Conservation (phyloP, 2,797 vertebrate genomes). For the Lepilemur ruficaudatus region DNA sequence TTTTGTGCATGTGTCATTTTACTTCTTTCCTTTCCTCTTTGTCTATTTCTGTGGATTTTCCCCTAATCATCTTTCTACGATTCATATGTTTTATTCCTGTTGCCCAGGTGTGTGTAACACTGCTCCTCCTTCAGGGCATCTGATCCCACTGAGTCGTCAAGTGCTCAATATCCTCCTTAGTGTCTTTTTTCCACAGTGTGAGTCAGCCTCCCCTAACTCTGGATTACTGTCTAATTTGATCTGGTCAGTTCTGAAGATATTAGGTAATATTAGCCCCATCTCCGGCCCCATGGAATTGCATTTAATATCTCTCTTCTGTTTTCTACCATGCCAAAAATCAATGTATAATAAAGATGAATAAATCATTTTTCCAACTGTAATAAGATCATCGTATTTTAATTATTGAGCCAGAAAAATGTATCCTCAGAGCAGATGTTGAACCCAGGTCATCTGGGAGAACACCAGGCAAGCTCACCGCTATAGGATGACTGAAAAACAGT, state of each 20-base stretch:
- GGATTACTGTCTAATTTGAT: slow-evolving; percentile 75
- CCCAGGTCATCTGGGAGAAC: slow-evolving; percentile 73
- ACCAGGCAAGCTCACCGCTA: slow-evolving; percentile 58
- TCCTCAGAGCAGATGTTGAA: slow-evolving; percentile 79
- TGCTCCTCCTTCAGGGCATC: slow-evolving; percentile 11
- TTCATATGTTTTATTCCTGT: slow-evolving; percentile 5
- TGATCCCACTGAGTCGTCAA: slow-evolving; percentile 55
- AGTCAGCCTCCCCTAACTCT: slow-evolving; percentile 56
- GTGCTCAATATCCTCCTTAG: not conserved
- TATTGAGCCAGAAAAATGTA: slow-evolving; percentile 64
- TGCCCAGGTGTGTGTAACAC: slow-evolving; percentile 42
- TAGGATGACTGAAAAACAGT: slow-evolving; percentile 10
- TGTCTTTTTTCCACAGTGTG: not conserved
- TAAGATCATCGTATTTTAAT: slow-evolving; percentile 80
- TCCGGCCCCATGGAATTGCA: slow-evolving; percentile 65
- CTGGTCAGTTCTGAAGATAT: slow-evolving; percentile 70
- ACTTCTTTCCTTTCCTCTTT: slow-evolving; percentile 22
- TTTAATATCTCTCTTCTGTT: slow-evolving; percentile 74
- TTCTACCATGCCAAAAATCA: slow-evolving; percentile 70
- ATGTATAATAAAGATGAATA: slow-evolving; percentile 77
- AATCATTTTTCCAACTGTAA: slow-evolving; percentile 79
- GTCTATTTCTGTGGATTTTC: slow-evolving; percentile 9
- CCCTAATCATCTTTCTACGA: not conserved
- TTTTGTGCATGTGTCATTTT: not conserved
- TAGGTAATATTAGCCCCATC: slow-evolving; percentile 75